Evolutionary conservation across 1,140 invertebrate species (phyloP).

Genomic region (Proctacanthus coquilletti): DNA sequence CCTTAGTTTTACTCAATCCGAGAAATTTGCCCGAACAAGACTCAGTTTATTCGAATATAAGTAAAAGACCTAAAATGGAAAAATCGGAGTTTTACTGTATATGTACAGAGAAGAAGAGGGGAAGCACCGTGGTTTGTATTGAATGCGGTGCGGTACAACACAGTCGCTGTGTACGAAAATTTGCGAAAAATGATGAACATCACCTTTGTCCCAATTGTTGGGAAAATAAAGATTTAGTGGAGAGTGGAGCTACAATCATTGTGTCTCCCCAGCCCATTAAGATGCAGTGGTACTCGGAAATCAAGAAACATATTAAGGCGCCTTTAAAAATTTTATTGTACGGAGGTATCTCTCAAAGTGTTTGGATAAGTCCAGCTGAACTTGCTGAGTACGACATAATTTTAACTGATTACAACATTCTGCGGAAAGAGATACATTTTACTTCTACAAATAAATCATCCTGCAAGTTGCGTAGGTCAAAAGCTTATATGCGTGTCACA

Average conservation of each 20-base stretch:
- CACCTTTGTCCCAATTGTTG: slow-evolving; percentile 24
- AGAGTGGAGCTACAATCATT: slow-evolving; percentile 51
- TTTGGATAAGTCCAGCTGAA: slow-evolving; percentile 47
- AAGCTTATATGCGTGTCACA: slow-evolving; percentile 24
- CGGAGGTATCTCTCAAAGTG: slow-evolving; percentile 34
- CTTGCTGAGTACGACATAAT: slow-evolving; percentile 57
- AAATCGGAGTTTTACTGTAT: slow-evolving; percentile 13
- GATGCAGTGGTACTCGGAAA: slow-evolving; percentile 62
- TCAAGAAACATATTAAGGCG: slow-evolving; percentile 43
- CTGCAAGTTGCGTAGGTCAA: slow-evolving; percentile 14
- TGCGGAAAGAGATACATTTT: slow-evolving; percentile 42
- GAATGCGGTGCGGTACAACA: slow-evolving; percentile 18
- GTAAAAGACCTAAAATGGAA: slow-evolving; percentile 8
- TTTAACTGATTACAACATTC: slow-evolving; percentile 52
- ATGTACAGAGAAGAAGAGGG: slow-evolving; percentile 6
- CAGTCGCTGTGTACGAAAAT: slow-evolving; percentile 10
- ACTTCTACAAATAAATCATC: slow-evolving; percentile 17
- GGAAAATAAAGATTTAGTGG: slow-evolving; percentile 23
- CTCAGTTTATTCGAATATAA: background rate
- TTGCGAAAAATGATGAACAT: background rate
- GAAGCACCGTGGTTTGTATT: slow-evolving; percentile 9
- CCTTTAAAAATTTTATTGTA: slow-evolving; percentile 36
- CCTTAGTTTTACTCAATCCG: slow-evolving; percentile 46
- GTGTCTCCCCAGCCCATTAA: slow-evolving; percentile 52
- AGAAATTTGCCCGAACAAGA: slow-evolving; percentile 11